phyloP scores from a whole-genome alignment of 2,888 invertebrate genomes.

The Mythimna loreyi region DNA sequence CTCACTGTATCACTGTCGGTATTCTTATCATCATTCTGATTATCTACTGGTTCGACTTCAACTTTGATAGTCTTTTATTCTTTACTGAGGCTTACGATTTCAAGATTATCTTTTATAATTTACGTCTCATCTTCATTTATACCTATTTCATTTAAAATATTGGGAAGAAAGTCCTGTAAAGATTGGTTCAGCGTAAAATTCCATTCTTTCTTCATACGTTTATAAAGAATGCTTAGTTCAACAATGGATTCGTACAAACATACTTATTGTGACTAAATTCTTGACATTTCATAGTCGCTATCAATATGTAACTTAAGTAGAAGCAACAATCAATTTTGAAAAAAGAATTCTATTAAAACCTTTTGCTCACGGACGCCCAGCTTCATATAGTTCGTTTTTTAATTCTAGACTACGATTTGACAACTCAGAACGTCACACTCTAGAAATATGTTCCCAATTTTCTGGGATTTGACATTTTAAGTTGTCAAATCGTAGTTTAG shows the following conservation, averaged over 20 bases:
- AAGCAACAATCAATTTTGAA: too few relatives aligned
- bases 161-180: background rate
- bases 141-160: slow-evolving; percentile 1
- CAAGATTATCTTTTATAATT: slow-evolving; percentile 2
- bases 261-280: background rate
- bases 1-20: slow-evolving; percentile 54
- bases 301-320: background rate
- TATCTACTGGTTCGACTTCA: slow-evolving; percentile 24
- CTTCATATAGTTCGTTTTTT: too few relatives aligned
- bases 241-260: background rate
- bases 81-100: slow-evolving; percentile 18
- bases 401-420: too few relatives aligned
- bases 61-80: background rate
- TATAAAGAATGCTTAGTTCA: background rate
- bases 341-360: too few relatives aligned
- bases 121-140: background rate
- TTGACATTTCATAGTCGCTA: background rate
- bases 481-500: too few relatives aligned
- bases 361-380: too few relatives aligned
- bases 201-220: background rate
- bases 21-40: slow-evolving; percentile 28
- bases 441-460: too few relatives aligned
- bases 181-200: background rate
- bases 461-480: too few relatives aligned
- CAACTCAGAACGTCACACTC: too few relatives aligned